Evolutionary conservation across 2,888 invertebrate species (phyloP), one percentile per base, ranked within the genome.

Genomic region (Tupiocoris notatus): DNA sequence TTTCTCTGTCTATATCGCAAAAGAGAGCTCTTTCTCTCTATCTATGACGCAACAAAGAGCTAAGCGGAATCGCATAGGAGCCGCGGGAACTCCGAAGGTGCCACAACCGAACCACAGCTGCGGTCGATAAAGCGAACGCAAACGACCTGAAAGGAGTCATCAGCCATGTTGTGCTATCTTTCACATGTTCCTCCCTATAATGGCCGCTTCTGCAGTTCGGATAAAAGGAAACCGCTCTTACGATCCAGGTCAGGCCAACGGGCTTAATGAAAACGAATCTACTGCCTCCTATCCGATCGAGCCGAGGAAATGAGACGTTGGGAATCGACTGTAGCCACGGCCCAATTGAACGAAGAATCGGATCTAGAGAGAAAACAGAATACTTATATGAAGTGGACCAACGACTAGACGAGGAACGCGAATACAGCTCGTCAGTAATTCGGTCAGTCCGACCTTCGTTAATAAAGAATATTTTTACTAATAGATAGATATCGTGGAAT

Each of bases 231-330:
- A 39, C 39, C 9, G 57, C 20, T 56, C 56, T 16, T 12, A 2
- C 56, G 56, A 67, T 57, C 67, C 20, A 21, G 67, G 67, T 67
- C 67, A 67, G 57, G 67, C 21, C 20, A 24, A 65, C 56, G 57
- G n/a, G 54, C 67, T n/a, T 67, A 57, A 67, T 67, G 67, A 57
- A 67, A 67, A 67, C 57, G 56, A 21, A 67, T 67, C 67, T 65
- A 39, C 39, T 22, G 39, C 22, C 67, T 67, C 67, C 54, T 56
- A n/a, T 21, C 17, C 57, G 21, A 67, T 67, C 54, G 67, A 39
- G 39, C 3, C 39, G 6, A 39, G 39, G 39, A 12, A 39, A 39
- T 39, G 22, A 39, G 54, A 39, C 12, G 17, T 12, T 39, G 39
- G 39, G 12, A 39, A 39, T 39, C 39, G 39, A 39, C 6, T 39